phyloP scores from a whole-genome alignment of 2,888 invertebrate species.

The Chrysomela aeneicollis region DNA sequence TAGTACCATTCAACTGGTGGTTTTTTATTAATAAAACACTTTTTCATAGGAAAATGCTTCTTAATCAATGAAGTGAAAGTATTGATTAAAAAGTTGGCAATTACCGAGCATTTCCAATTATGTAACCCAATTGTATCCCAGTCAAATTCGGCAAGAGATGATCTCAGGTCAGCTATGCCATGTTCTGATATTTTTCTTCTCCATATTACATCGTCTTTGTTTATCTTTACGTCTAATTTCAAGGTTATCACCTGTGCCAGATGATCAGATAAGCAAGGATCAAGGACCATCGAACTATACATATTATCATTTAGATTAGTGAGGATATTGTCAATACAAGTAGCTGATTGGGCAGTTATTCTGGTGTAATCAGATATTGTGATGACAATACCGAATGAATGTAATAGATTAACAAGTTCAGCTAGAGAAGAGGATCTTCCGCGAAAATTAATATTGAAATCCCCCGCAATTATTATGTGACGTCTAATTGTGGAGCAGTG shows the following conservation, averaged over 20 bases:
- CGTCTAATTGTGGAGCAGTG: neutral
- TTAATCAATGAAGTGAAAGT: neutral
- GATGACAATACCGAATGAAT: constrained; percentile 8
- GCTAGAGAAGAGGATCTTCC: neutral
- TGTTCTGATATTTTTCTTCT: too few relatives aligned
- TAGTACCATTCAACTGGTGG: neutral
- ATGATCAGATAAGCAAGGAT: neutral
- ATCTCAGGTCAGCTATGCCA: too few relatives aligned
- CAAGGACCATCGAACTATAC: neutral
- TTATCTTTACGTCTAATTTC: too few relatives aligned
- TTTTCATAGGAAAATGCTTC: neutral
- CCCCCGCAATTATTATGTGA: neutral
- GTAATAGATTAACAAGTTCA: constrained; percentile 4
- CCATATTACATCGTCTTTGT: neutral
- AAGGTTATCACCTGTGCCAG: neutral
- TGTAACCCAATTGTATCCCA: neutral
- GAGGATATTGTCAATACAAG: constrained; percentile 7
- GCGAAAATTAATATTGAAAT: constrained; percentile 11
- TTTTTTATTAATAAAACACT: neutral
- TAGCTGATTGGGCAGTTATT: constrained; percentile 3
- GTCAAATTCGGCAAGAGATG: neutral
- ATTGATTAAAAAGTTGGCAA: neutral
- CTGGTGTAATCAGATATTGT: neutral
- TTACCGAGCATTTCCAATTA: neutral
- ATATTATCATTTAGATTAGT: neutral